These are phyloP conservation scores for Anthopleura xanthogrammica DNA, from an alignment of 92 coral and sea anemone species.

Conservation along the genomic window DNA sequence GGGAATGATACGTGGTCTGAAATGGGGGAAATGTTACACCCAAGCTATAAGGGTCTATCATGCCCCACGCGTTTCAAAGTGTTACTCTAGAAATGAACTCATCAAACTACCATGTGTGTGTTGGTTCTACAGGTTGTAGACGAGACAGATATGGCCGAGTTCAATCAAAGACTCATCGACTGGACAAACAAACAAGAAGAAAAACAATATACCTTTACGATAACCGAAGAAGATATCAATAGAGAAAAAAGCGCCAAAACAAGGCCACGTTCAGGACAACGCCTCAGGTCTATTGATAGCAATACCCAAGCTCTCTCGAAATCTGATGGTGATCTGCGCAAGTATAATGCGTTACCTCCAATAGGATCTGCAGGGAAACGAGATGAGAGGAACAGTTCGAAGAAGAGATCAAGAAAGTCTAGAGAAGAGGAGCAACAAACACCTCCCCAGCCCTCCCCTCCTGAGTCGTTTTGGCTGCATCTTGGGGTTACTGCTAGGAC, in stretches of 20 bases:
- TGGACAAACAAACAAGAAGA: constrained; percentile 91
- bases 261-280: constrained; percentile 75
- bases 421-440: constrained; percentile 21
- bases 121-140: constrained; percentile 67
- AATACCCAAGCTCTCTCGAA: constrained; percentile 48
- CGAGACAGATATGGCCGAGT: constrained; percentile 90
- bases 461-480: constrained; percentile 89
- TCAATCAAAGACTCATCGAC: constrained; percentile 71
- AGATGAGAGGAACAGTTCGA: constrained; percentile 24
- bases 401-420: constrained; percentile 34
- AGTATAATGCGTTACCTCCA: constrained; percentile 90
- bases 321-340: constrained; percentile 92
- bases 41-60: too few relatives aligned
- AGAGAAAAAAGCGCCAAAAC: constrained; percentile 29
- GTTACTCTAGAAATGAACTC: too few relatives aligned
- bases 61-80: too few relatives aligned
- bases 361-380: constrained; percentile 61
- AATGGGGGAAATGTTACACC: too few relatives aligned
- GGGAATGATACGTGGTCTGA: too few relatives aligned
- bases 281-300: constrained; percentile 48
- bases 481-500: constrained; percentile 88
- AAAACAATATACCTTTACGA: constrained; percentile 81
- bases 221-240: constrained; percentile 77
- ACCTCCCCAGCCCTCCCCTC: constrained; percentile 71
- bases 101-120: too few relatives aligned